Evolutionary conservation across 2,113 vertebrate genomes (phyloP), one percentile per base, ranked within the genome.

Genomic region (Vicugna pacos): DNA sequence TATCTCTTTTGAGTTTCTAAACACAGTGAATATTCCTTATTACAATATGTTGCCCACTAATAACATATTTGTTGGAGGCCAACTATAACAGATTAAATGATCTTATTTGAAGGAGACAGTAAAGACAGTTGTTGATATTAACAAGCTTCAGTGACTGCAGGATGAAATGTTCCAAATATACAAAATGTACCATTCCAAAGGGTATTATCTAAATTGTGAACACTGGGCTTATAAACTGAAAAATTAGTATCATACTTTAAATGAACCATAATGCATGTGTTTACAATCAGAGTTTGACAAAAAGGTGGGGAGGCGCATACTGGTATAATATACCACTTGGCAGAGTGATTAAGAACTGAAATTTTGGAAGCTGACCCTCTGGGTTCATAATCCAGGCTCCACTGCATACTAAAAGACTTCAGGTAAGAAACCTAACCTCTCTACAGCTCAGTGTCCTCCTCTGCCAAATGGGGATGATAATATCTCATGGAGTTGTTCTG

Each of bases 101-200:
- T 24, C 4, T 85, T 96, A 92, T 95, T 42, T 93, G 89, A 96
- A 97, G 46, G 64, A 94, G 64, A 48, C 94, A 81, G 50, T 65
- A 87, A 93, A 93, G 50, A 19, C 50, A 95, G 75, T 89, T 96
- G 67, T 93, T 95, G 91, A 92, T 85, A 97, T 96, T 96, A 96
- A 96, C 60, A 96, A 93, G 75, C 54, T 70, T 81, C 84, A 86
- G 22, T 54, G 87, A 76, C 54, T 76, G 42, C 65, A 87, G 80
- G 19, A 72, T 82, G 52, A 95, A 94, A 94, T 93, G 60, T 69
- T 97, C 86, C 65, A 95, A 94, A 90, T 60, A 86, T 26, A 93
- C 52, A 93, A 58, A 93, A 28, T 80, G 38, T 80, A 89, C 42
- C 84, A 69, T 92, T 97, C 52, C 73, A 94, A 93, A 91, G 20